Conservation (phyloP, 2,888 invertebrate genomes). For the Melieria crassipennis region DNA sequence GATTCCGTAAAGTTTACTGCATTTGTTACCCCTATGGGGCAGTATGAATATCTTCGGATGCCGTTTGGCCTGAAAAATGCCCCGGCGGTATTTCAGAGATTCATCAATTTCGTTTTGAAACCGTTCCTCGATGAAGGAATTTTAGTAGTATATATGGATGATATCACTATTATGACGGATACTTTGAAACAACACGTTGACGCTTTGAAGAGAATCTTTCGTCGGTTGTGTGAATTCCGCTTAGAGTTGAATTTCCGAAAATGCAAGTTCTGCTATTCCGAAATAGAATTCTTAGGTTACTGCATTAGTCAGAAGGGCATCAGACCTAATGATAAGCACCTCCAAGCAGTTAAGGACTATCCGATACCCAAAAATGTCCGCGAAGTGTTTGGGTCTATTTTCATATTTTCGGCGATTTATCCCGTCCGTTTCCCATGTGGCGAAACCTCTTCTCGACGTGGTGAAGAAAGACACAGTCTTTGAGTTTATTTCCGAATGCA, state of each 20-base stretch:
- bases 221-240: not conserved
- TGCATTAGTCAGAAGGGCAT: not conserved
- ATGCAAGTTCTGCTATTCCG: not conserved
- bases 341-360: not conserved
- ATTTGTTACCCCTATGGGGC: not conserved
- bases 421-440: constrained; percentile 15
- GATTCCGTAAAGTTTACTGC: not conserved
- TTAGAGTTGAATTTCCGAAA: not conserved
- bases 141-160: constrained; percentile 8
- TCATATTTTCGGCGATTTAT: constrained; percentile 20
- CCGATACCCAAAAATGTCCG: not conserved
- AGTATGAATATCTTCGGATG: not conserved
- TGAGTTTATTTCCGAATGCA: constrained; percentile 1
- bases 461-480: not conserved
- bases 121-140: not conserved
- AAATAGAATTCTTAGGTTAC: constrained; percentile 1
- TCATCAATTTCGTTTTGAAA: not conserved
- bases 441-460: not conserved
- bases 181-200: constrained; percentile 1
- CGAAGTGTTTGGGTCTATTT: constrained; percentile 2
- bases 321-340: not conserved
- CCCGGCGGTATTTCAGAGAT: constrained; percentile 2
- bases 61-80: constrained; percentile 15
- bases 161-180: constrained; percentile 1
- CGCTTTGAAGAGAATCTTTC: not conserved